phyloP scores from a whole-genome alignment of 2,888 invertebrate genomes.

The Limenitis camilla region DNA sequence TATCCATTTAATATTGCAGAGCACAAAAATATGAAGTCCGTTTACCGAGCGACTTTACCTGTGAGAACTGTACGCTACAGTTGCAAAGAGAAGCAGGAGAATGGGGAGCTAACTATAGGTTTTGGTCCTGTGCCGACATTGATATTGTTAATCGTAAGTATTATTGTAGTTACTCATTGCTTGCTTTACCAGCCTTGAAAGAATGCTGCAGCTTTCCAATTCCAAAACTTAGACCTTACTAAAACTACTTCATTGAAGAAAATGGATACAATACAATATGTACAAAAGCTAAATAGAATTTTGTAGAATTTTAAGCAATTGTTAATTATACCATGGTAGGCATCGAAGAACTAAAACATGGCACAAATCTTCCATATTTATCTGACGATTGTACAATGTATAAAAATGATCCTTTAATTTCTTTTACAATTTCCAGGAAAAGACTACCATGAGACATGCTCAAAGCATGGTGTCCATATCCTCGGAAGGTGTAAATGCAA shows the following conservation, averaged over 20 bases:
- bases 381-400: too few relatives aligned
- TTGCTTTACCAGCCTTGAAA: too few relatives aligned
- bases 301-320: too few relatives aligned
- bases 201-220: too few relatives aligned
- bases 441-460: conserved; percentile 88
- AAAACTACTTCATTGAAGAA: too few relatives aligned
- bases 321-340: too few relatives aligned
- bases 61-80: conserved; percentile 91
- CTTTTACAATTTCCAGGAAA: conserved; percentile 67
- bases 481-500: conserved; percentile 87
- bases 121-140: conserved; percentile 97
- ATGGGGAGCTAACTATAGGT: conserved; percentile 88
- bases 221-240: neutral
- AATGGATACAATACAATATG: too few relatives aligned
- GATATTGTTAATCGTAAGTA: conserved; percentile 81
- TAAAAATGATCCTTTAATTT: neutral
- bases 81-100: conserved; percentile 92
- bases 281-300: too few relatives aligned
- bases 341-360: too few relatives aligned
- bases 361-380: too few relatives aligned
- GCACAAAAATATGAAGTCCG: conserved; percentile 87
- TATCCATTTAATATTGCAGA: conserved; percentile 65
- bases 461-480: conserved; percentile 86
- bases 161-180: neutral
- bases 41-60: conserved; percentile 85